Evolutionary conservation across 2,797 vertebrate genomes (phyloP).

Genomic region (Valencia hispanica): DNA sequence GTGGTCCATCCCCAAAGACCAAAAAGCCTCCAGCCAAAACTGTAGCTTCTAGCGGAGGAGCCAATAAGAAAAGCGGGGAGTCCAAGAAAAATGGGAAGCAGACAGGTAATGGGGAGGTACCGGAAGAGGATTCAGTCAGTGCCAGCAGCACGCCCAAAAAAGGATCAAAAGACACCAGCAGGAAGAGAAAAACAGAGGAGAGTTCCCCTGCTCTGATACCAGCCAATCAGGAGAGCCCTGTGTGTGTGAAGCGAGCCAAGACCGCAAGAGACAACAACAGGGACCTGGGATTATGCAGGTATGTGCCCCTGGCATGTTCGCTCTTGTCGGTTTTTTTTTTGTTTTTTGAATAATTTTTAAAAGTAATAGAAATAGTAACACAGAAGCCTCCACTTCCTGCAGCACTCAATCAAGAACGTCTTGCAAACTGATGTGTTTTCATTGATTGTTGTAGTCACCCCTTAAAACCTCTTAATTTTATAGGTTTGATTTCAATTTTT

Average conservation of each 20-base stretch:
- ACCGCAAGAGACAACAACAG: constrained; percentile 90
- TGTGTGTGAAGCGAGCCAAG: constrained; percentile 90
- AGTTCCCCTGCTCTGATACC: constrained; percentile 67
- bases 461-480: neutral
- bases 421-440: neutral
- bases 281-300: constrained; percentile 96
- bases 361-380: constrained; percentile 8
- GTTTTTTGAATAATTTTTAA: constrained; percentile 13
- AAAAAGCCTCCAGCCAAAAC: constrained; percentile 91
- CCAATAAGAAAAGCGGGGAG: constrained; percentile 85
- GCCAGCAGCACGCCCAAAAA: constrained; percentile 89
- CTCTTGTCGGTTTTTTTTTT: constrained; percentile 27
- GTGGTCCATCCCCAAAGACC: constrained; percentile 90
- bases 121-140: constrained; percentile 88
- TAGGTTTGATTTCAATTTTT: neutral
- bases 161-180: constrained; percentile 85
- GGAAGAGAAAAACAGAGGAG: constrained; percentile 91
- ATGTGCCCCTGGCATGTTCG: constrained; percentile 29
- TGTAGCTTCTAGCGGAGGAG: constrained; percentile 58
- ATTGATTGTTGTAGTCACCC: neutral
- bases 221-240: constrained; percentile 87
- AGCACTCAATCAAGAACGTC: neutral
- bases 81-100: constrained; percentile 90
- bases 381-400: neutral
- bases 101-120: constrained; percentile 82